These are phyloP conservation scores for Alviniconcha strummeri DNA, from an alignment of 2,888 invertebrate genomes.

Conservation along the genomic window DNA sequence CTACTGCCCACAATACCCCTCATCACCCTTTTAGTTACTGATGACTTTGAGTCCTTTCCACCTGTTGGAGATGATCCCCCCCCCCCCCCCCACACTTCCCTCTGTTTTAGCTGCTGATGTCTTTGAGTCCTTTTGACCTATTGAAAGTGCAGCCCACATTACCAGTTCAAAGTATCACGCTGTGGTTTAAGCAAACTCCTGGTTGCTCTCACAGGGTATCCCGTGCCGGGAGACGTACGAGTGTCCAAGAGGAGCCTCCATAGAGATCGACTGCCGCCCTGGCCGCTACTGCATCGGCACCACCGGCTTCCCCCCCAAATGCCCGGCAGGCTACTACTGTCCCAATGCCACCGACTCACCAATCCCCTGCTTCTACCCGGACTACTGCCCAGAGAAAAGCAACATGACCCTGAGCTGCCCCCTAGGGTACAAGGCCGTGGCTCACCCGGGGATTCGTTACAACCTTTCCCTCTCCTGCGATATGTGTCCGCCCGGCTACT, in stretches of 20 bases:
- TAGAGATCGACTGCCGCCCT: constrained; percentile 60
- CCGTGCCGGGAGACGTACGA: constrained; percentile 64
- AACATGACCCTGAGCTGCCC: constrained; percentile 64
- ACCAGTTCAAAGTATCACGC: no score
- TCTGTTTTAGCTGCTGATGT: no score
- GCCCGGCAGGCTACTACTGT: constrained; percentile 69
- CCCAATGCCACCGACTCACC: constrained; percentile 63
- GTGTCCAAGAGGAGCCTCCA: constrained; percentile 63
- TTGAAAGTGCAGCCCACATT: no score
- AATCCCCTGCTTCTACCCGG: constrained; percentile 60
- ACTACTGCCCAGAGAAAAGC: constrained; percentile 67
- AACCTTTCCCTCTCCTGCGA: constrained; percentile 55
- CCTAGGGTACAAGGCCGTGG: constrained; percentile 59
- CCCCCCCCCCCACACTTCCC: no score
- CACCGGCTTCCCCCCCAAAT: constrained; percentile 63
- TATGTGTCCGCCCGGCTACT: constrained; percentile 66
- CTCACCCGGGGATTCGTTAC: constrained; percentile 60
- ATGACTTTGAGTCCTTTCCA: no score
- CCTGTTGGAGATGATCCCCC: no score
- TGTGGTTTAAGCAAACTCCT: no score
- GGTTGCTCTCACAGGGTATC: constrained; percentile 49
- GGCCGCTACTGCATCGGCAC: constrained; percentile 65
- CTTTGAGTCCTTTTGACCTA: no score
- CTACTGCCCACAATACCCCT: no score
- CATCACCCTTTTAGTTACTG: no score